Evolutionary conservation across 35 echinoderm and acorn worm species (phyloP).

Genomic region (Eucidaris tribuloides): DNA sequence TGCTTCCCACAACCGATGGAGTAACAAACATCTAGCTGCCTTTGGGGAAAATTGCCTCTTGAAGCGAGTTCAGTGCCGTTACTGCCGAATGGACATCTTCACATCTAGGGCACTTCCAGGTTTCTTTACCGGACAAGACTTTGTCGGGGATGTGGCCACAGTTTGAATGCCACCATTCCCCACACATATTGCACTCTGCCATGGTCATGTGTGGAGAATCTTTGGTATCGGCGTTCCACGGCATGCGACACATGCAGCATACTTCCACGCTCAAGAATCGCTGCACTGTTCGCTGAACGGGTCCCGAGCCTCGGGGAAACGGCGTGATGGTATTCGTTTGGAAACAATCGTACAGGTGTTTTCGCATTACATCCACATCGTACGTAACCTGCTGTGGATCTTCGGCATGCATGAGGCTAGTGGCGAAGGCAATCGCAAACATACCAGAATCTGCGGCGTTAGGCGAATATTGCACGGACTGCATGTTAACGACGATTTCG

Average conservation of each 20-base stretch:
- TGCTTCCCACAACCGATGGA: too few relatives aligned
- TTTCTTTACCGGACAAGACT: neutral
- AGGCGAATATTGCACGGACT: neutral
- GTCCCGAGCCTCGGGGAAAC: neutral
- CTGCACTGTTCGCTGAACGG: neutral
- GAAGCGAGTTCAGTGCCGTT: neutral
- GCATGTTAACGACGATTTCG: neutral
- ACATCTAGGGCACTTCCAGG: slow-evolving; percentile 17
- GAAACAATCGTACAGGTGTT: neutral
- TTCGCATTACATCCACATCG: neutral
- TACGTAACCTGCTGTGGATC: neutral
- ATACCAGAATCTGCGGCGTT: neutral
- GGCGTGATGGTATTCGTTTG: neutral
- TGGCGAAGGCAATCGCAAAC: neutral
- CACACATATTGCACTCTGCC: neutral
- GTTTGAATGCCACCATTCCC: slow-evolving; percentile 19
- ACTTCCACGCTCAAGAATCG: neutral
- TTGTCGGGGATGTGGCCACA: slow-evolving; percentile 2
- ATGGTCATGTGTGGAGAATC: slow-evolving; percentile 11
- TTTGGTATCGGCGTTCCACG: neutral
- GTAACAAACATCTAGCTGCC: too few relatives aligned
- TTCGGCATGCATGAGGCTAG: neutral
- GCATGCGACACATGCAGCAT: slow-evolving; percentile 4
- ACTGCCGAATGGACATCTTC: slow-evolving; percentile 22
- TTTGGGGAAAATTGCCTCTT: neutral